A percentile compares a stretch with the other conserved stretches of the same genome.
Evolutionary conservation across 37 sponge, comb jelly and placozoan species (phyloP).

Genomic region (Aplysina aerophoba): DNA sequence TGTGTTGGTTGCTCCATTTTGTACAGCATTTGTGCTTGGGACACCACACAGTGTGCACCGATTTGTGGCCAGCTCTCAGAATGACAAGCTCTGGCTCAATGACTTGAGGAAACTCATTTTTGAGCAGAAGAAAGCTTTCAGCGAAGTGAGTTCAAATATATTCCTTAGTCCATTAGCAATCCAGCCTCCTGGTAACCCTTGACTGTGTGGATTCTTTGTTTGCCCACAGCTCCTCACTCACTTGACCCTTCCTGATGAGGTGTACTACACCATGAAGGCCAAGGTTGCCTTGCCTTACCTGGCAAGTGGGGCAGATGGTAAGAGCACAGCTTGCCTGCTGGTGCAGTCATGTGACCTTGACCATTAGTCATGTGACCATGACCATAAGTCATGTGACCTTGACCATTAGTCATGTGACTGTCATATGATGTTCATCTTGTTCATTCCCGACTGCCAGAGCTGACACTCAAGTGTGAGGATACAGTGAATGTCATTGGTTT

Average conservation of each 20-base stretch:
- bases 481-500: constrained; percentile 62
- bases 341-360: not conserved
- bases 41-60: constrained; percentile 63
- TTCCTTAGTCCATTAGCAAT: not conserved
- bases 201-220: not conserved
- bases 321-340: not conserved
- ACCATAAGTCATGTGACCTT: not conserved
- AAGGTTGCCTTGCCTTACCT: constrained; percentile 60
- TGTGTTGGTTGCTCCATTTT: not conserved
- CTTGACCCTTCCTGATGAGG: constrained; percentile 80
- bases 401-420: not conserved
- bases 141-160: constrained; percentile 47
- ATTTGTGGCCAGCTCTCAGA: constrained; percentile 50
- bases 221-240: constrained; percentile 69
- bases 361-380: not conserved
- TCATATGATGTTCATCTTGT: not conserved
- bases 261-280: constrained; percentile 42
- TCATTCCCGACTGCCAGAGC: constrained; percentile 32
- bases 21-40: constrained; percentile 70
- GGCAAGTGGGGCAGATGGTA: constrained; percentile 73
- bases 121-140: constrained; percentile 72
- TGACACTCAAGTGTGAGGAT: constrained; percentile 71
- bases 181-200: not conserved
- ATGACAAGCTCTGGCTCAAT: constrained; percentile 74
- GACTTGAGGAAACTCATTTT: constrained; percentile 56